Percentiles rank a stretch among this genome's conserved stretches.
Evolutionary conservation across 2,797 vertebrate species (phyloP).

Genomic region (Tokudaia muenninki): DNA sequence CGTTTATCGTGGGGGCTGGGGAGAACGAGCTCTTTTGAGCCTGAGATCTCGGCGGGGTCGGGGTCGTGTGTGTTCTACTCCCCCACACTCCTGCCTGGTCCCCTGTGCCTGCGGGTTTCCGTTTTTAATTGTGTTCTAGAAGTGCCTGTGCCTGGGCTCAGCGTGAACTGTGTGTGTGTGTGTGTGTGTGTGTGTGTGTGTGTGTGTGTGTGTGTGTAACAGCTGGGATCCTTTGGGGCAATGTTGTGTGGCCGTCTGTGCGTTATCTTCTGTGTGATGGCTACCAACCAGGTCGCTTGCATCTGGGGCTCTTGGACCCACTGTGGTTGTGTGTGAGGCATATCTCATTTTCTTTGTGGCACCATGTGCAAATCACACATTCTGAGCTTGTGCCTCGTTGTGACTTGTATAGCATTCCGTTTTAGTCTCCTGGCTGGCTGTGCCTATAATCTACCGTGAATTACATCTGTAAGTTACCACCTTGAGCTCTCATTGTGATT

Average conservation of each 20-base stretch:
- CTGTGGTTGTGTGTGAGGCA: neutral
- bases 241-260: neutral
- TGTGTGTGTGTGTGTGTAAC: neutral
- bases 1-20: neutral
- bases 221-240: neutral
- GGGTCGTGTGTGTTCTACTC: neutral
- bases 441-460: neutral
- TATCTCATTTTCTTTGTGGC: neutral
- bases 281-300: too few species aligned
- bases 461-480: neutral
- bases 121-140: neutral
- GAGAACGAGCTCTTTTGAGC: neutral
- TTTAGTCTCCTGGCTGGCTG: neutral
- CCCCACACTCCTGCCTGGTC: too few species aligned
- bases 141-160: neutral
- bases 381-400: neutral
- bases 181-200: neutral
- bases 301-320: neutral
- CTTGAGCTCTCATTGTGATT: neutral
- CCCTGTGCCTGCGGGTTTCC: neutral
- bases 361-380: neutral
- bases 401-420: neutral
- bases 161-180: neutral
- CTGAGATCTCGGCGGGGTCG: neutral
- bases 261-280: neutral